Percentiles rank a stretch among this genome's conserved stretches.
Evolutionary conservation across 2,797 vertebrate genomes (phyloP).

Genomic region (Macrochelys suwanniensis): DNA sequence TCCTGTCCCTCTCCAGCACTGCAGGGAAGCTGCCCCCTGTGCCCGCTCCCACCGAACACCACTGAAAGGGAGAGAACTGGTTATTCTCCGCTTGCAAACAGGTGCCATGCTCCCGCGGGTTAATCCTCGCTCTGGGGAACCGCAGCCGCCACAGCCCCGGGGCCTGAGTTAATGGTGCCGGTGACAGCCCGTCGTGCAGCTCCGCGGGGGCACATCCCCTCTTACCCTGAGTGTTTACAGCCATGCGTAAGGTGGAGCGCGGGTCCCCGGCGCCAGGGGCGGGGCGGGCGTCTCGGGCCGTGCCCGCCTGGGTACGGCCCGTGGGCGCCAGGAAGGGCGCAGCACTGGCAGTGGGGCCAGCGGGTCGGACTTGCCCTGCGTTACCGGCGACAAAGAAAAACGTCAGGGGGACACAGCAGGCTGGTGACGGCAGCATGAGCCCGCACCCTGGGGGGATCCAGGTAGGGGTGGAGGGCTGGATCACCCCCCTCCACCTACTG

Average conservation of each 20-base stretch:
- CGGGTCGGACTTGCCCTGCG: constrained; percentile 87
- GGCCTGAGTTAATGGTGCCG: not conserved
- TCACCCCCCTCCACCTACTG: not conserved
- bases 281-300: constrained; percentile 80
- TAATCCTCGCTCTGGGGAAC: not conserved
- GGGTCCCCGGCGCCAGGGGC: not conserved
- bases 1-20: not conserved
- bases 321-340: constrained; percentile 70
- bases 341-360: constrained; percentile 80
- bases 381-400: constrained; percentile 80
- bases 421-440: not conserved
- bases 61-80: not conserved
- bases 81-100: not conserved
- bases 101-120: not conserved
- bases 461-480: not conserved
- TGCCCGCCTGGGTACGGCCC: constrained; percentile 87
- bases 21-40: not conserved
- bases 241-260: constrained; percentile 89
- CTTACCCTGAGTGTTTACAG: constrained; percentile 94
- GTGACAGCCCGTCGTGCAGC: not conserved
- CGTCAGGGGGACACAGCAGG: rapidly evolving
- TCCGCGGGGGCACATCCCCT: constrained; percentile 61
- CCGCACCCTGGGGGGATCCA: not conserved
- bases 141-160: not conserved
- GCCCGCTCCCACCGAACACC: not conserved